Evolutionary conservation across 2,797 vertebrate genomes (phyloP).

Genomic region (Tiaroga cobitis): DNA sequence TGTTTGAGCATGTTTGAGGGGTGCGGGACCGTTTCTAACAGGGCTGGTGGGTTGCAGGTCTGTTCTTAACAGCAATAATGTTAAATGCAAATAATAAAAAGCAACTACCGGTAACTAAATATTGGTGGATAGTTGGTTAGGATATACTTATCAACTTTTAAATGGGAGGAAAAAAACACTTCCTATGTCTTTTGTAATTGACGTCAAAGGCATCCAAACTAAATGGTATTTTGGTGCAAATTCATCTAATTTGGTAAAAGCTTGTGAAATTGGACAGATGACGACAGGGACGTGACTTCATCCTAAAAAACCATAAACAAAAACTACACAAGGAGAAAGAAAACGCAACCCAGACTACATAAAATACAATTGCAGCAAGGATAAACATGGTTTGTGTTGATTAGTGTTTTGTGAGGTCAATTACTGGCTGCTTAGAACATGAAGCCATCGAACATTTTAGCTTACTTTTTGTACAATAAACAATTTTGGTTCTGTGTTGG

Average conservation of each 20-base stretch:
- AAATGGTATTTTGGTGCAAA: background rate
- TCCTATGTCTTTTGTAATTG: background rate
- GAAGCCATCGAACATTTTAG: background rate
- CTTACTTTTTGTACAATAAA: conserved; percentile 1
- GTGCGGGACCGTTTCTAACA: background rate
- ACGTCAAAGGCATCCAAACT: background rate
- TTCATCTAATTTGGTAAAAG: background rate
- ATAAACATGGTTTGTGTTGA: background rate
- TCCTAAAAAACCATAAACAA: background rate
- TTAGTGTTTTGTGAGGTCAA: background rate
- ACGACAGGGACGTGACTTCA: background rate
- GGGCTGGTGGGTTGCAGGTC: background rate
- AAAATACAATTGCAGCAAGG: background rate
- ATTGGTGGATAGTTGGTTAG: background rate
- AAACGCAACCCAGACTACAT: background rate
- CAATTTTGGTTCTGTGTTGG: background rate
- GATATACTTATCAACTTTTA: background rate
- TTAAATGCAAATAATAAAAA: background rate
- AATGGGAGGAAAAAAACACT: background rate
- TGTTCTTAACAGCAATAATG: background rate
- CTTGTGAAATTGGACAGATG: too few species aligned
- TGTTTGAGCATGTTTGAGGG: background rate
- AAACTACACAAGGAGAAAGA: background rate
- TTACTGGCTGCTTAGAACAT: background rate
- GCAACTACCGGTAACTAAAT: background rate